Conservation (phyloP, 2,113 vertebrate species). For the Bostrychus sinensis region DNA sequence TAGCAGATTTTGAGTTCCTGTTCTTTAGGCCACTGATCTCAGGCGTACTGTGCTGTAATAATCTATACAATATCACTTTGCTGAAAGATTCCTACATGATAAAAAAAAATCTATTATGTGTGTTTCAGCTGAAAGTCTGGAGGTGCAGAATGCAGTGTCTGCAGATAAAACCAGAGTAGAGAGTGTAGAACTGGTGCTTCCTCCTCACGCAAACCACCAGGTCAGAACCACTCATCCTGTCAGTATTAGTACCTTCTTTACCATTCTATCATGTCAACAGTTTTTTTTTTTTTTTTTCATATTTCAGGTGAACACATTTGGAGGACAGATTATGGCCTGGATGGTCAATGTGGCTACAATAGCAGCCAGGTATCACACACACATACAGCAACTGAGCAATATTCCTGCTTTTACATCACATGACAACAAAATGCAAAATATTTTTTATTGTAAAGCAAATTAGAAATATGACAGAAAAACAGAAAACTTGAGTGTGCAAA, state of each 20-base stretch:
- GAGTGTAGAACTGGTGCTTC: conserved; percentile 93
- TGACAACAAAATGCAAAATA: too few species aligned
- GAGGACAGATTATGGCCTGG: conserved; percentile 99
- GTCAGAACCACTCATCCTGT: conserved; percentile 47
- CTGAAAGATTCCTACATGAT: too few species aligned
- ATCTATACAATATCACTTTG: too few species aligned
- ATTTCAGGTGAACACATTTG: conserved; percentile 91
- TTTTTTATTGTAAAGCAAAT: too few species aligned
- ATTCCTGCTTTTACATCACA: too few species aligned
- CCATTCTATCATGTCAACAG: not conserved
- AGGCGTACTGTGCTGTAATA: too few species aligned
- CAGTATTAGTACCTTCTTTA: not conserved
- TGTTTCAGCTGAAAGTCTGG: conserved; percentile 60
- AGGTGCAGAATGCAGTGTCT: conserved; percentile 59
- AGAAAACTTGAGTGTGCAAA: too few species aligned
- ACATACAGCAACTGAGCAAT: too few species aligned
- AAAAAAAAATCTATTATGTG: too few species aligned
- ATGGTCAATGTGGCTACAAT: conserved; percentile 97
- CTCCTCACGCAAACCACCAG: conserved; percentile 94
- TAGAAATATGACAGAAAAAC: too few species aligned
- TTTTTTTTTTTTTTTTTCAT: not conserved
- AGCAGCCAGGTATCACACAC: conserved; percentile 89
- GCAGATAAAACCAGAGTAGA: conserved; percentile 88
- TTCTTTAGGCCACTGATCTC: too few species aligned
- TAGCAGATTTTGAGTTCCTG: too few species aligned